Evolutionary conservation across 1,140 invertebrate species (phyloP).

Genomic region (Frieseomelitta varia): DNA sequence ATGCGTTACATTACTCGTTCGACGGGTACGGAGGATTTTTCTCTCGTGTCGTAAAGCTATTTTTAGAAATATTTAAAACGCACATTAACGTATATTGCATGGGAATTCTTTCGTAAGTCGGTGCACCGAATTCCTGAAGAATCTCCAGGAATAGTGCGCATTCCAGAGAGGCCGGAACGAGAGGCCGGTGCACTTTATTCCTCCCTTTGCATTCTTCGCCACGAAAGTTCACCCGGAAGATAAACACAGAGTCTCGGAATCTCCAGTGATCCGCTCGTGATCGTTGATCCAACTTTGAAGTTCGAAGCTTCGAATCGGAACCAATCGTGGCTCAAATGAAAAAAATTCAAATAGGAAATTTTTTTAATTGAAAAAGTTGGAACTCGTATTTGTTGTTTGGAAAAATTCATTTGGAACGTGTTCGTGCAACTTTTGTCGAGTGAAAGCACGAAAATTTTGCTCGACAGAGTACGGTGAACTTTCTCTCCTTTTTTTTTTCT

Average conservation of each 20-base stretch:
- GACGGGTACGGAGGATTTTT: background rate
- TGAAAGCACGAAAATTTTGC: conserved; percentile 16
- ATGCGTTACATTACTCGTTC: no score
- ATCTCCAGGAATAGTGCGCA: conserved; percentile 62
- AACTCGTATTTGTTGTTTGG: background rate
- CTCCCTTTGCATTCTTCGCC: conserved; percentile 37
- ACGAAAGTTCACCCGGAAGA: conserved; percentile 42
- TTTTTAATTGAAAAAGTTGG: background rate
- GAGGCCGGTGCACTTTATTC: conserved; percentile 47
- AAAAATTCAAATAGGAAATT: background rate
- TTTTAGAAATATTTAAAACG: background rate
- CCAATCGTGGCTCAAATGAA: no score
- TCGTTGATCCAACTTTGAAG: background rate
- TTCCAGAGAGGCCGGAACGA: conserved; percentile 41
- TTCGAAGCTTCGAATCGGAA: background rate
- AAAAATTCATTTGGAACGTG: background rate
- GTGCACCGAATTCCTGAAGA: conserved; percentile 26
- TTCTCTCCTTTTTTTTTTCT: background rate
- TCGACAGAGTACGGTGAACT: background rate
- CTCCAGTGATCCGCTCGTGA: background rate
- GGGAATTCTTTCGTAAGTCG: conserved; percentile 48
- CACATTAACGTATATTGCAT: conserved; percentile 5
- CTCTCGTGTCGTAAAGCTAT: background rate
- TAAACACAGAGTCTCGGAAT: conserved; percentile 30
- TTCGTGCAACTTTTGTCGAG: background rate